Evolutionary conservation across 1,140 invertebrate species (phyloP), one percentile per base, ranked within the genome.

Genomic region (Papilio polytes): DNA sequence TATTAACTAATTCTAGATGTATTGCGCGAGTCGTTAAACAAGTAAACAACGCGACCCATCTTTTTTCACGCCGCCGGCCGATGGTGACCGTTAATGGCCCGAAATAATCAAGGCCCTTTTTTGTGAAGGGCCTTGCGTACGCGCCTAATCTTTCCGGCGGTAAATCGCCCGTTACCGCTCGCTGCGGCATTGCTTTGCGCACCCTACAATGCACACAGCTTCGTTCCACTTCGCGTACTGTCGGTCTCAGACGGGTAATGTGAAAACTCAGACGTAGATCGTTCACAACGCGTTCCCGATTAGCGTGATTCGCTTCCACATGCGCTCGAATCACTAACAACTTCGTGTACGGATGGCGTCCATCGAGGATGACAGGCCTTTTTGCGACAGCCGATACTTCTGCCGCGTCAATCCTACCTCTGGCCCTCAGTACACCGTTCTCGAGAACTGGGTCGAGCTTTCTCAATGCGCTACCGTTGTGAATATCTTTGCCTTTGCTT

Each of bases 11-110:
- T 70, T 89, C 88, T 3, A 88, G 18, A 81, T 90, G 88, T 2
- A 90, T 74, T 3, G 81, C 81, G 0, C 70, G 84, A 83, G 85
- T 86, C 10, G 81, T 82, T 51, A 88, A 82, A 78, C 88, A 89
- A 8, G 81, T 85, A 77, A 87, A 89, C 1, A 90, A 56, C 15
- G 84, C 86, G 3, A 81, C 85, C 20, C 84, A 89, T 15, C 83
- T 46, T 46, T 91, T 90, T 31, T 86, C 63, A 4, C 13, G 73
- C 0, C 77, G 22, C n/a, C 85, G 72, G 0, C 83, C 84, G 0
- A 86, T 44, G 0, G 82, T 77, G 0, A 88, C 81, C 0, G 20
- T 82, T n/a, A 86, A 36, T 2, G 89, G 87, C 0, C 89, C 85
- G 74, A 87, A 88, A 22, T 83, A 85, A 70, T 90, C 87, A 0